Evolutionary conservation across 2,797 vertebrate species (phyloP).

Genomic region (Sebastes kiyomatsui): DNA sequence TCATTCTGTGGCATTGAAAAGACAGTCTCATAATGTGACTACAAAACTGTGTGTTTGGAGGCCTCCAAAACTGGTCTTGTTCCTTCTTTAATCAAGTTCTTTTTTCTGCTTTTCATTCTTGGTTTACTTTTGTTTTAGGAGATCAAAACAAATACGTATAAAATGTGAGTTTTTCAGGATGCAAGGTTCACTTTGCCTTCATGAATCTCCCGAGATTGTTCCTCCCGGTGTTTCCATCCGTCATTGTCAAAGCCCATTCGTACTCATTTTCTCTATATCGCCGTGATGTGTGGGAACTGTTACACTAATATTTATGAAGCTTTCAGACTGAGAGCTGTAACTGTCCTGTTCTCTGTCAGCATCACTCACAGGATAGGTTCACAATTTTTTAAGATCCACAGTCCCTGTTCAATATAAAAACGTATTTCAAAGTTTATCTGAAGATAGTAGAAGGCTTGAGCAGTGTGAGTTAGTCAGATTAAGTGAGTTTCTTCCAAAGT

Average conservation of each 20-base stretch:
- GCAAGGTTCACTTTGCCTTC: background rate
- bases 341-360: background rate
- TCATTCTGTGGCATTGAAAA: background rate
- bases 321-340: background rate
- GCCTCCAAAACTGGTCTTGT: background rate
- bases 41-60: background rate
- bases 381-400: background rate
- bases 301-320: conserved; percentile 6
- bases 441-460: background rate
- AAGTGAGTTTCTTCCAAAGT: background rate
- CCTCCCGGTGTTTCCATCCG: background rate
- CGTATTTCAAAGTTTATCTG: background rate
- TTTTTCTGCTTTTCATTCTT: background rate
- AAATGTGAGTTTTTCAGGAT: background rate
- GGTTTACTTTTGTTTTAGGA: background rate
- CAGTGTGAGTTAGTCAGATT: background rate
- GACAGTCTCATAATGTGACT: background rate
- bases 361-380: background rate
- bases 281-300: background rate
- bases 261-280: background rate
- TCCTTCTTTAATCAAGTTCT: background rate
- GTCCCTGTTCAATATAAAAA: background rate
- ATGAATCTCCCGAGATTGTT: background rate
- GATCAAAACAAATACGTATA: background rate
- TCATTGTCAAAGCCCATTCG: conserved; percentile 1